Conservation (phyloP, 2,113 vertebrate species). For the Stigmatopora argus region DNA sequence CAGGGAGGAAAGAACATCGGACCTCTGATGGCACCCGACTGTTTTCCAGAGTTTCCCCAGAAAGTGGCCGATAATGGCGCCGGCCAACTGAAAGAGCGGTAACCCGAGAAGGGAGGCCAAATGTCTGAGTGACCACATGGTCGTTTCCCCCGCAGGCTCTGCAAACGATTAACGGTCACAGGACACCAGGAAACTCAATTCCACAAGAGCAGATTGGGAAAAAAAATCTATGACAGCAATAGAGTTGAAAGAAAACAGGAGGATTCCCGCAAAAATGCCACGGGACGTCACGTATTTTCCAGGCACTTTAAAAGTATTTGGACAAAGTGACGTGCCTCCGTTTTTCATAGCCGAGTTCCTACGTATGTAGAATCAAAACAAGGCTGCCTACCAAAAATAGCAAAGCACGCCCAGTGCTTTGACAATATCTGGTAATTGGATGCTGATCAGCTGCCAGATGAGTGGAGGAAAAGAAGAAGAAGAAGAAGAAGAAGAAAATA, state of each 20-base stretch:
- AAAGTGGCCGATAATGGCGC: constrained; percentile 43
- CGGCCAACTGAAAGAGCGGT: constrained; percentile 10
- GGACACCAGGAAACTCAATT: not conserved
- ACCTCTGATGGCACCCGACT: constrained; percentile 45
- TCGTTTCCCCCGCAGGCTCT: not conserved
- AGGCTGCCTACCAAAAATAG: constrained; percentile 5
- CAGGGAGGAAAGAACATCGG: not conserved
- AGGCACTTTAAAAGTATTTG: not conserved
- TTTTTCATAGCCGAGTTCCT: not conserved
- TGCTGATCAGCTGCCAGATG: constrained; percentile 15
- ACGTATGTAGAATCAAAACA: not conserved
- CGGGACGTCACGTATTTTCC: not conserved
- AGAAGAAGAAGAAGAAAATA: constrained; percentile 6
- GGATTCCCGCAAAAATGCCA: not conserved
- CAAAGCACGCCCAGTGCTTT: not conserved
- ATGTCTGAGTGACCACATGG: constrained; percentile 2
- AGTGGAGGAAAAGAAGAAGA: constrained; percentile 23
- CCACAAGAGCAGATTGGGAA: not conserved
- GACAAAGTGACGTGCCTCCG: not conserved
- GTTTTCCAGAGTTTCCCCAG: constrained; percentile 44
- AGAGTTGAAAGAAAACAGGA: not conserved
- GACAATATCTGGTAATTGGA: constrained; percentile 1
- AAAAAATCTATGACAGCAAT: not conserved
- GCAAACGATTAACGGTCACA: constrained; percentile 1
- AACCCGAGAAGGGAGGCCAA: constrained; percentile 10